Evolutionary conservation across 2,113 vertebrate genomes (phyloP).

Genomic region (Myotis davidii): DNA sequence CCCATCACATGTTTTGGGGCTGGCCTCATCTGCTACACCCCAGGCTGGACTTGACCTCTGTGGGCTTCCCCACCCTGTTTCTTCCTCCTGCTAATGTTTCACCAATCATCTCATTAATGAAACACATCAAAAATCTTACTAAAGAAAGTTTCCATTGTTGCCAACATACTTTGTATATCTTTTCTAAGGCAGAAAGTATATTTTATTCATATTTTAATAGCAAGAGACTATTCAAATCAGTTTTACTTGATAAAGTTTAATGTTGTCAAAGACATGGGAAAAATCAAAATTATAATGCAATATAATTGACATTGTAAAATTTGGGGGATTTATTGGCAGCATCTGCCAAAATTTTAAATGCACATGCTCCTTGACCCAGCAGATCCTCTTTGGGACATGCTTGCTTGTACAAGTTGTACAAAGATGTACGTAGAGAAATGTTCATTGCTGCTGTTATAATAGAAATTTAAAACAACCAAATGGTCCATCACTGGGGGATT

Average conservation of each 20-base stretch:
- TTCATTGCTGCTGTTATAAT: background rate
- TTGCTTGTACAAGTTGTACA: background rate
- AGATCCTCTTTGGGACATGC: background rate
- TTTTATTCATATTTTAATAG: background rate
- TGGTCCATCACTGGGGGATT: background rate
- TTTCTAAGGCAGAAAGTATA: background rate
- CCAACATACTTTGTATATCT: background rate
- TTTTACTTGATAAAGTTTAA: background rate
- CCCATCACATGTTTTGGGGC: background rate
- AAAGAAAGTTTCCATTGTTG: background rate
- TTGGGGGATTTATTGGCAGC: background rate
- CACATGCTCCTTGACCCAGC: background rate
- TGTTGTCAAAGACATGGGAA: background rate
- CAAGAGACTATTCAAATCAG: background rate
- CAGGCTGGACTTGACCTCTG: background rate
- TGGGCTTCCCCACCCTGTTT: background rate
- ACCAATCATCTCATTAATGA: background rate
- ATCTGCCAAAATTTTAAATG: background rate
- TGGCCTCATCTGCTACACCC: background rate
- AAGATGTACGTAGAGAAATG: background rate
- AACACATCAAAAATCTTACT: background rate
- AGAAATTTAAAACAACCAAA: background rate
- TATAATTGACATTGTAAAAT: background rate
- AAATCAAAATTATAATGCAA: background rate
- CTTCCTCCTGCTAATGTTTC: background rate